phyloP scores from a whole-genome alignment of 2,888 invertebrate species.

The Drosophila multiciliata region DNA sequence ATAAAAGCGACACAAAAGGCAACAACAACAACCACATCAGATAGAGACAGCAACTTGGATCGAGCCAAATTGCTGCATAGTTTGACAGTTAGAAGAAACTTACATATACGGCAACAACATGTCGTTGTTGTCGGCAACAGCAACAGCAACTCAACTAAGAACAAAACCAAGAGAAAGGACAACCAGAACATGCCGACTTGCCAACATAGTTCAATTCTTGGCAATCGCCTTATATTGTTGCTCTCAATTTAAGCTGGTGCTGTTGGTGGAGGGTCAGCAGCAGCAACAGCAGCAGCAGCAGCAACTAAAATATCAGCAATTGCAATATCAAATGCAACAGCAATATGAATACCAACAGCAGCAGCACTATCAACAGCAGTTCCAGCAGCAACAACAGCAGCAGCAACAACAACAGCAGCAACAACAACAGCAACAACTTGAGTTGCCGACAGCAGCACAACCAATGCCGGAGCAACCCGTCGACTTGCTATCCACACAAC shows the following conservation, averaged over 20 bases:
- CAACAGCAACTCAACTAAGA: background rate
- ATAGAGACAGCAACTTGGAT: slow-evolving; percentile 25
- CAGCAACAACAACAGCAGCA: slow-evolving; percentile 75
- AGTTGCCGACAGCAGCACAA: slow-evolving; percentile 39
- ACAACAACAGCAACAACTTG: slow-evolving; percentile 56
- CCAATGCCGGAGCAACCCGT: slow-evolving; percentile 48
- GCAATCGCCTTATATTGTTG: slow-evolving; percentile 65
- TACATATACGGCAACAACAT: slow-evolving; percentile 51
- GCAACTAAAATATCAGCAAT: slow-evolving; percentile 73
- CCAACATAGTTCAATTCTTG: slow-evolving; percentile 66
- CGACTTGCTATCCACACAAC: slow-evolving; percentile 66
- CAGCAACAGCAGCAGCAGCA: slow-evolving; percentile 51
- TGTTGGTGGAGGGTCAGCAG: slow-evolving; percentile 53
- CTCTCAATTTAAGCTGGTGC: slow-evolving; percentile 56
- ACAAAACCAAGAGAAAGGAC: slow-evolving; percentile 31
- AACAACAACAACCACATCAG: slow-evolving; percentile 4
- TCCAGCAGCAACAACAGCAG: slow-evolving; percentile 65
- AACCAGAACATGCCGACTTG: slow-evolving; percentile 49
- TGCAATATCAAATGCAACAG: slow-evolving; percentile 77
- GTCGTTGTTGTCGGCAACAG: slow-evolving; percentile 50
- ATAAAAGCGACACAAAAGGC: slow-evolving; percentile 23
- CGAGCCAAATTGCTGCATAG: slow-evolving; percentile 60
- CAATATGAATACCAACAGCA: slow-evolving; percentile 78
- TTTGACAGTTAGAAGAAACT: slow-evolving; percentile 39
- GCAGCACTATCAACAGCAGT: slow-evolving; percentile 74